Evolutionary conservation across 2,113 vertebrate genomes (phyloP).

Genomic region (Proteles cristata): DNA sequence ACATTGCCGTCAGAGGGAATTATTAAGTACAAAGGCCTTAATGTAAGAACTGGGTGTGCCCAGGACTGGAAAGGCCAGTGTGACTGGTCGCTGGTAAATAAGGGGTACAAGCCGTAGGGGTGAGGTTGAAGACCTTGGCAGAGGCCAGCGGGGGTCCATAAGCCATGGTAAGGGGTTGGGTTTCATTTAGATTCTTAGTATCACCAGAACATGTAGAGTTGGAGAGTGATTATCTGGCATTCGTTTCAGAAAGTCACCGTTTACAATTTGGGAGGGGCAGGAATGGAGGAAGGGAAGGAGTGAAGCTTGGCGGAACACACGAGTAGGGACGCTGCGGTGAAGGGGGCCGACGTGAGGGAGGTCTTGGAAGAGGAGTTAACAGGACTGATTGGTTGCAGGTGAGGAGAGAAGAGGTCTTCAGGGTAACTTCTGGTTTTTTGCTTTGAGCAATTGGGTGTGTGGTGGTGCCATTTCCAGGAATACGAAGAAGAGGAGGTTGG

Average conservation of each 20-base stretch:
- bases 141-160: background rate
- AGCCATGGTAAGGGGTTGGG: background rate
- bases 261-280: background rate
- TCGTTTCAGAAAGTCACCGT: background rate
- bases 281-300: background rate
- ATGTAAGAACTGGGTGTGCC: background rate
- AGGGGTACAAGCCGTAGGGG: background rate
- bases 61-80: background rate
- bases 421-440: background rate
- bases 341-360: background rate
- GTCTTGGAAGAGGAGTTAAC: conserved; percentile 21
- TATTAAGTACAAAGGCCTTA: background rate
- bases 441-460: background rate
- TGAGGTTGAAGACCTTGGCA: background rate
- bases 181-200: conserved; percentile 15
- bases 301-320: background rate
- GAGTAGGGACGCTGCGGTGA: background rate
- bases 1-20: background rate
- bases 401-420: background rate
- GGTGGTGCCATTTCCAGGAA: background rate
- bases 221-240: background rate
- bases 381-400: background rate
- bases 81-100: background rate
- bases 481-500: background rate
- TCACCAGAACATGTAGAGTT: background rate